Conservation (phyloP, 2,113 vertebrate species). For the Saguinus imperator region DNA sequence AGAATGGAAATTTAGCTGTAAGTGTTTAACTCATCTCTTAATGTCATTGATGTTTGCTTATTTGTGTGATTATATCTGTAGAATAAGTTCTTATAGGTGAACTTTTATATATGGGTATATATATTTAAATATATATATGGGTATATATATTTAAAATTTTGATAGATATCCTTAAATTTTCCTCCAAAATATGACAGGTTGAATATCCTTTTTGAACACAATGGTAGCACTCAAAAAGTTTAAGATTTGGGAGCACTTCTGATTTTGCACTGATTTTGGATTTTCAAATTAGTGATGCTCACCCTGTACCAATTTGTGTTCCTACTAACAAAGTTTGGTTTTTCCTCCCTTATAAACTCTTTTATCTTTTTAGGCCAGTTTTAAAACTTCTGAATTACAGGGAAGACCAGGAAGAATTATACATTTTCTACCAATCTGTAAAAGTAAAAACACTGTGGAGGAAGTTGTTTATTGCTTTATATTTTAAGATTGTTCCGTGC, state of each 20-base stretch:
- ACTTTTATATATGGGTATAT: background rate
- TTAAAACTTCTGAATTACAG: constrained; percentile 32
- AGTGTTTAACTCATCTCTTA: background rate
- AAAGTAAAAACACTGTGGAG: background rate
- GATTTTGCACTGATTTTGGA: background rate
- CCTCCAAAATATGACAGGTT: background rate
- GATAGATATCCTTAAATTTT: background rate
- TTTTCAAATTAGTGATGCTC: background rate
- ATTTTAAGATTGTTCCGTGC: background rate
- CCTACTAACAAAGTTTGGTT: background rate
- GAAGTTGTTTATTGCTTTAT: background rate
- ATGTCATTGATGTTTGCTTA: background rate
- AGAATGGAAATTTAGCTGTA: background rate
- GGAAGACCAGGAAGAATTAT: background rate
- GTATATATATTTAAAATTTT: background rate
- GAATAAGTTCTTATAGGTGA: background rate
- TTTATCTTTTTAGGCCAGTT: background rate
- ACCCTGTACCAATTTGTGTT: background rate
- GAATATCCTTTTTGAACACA: background rate
- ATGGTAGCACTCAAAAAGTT: background rate
- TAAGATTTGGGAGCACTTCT: background rate
- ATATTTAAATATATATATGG: constrained; percentile 19
- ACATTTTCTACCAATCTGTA: background rate
- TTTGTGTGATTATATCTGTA: constrained; percentile 3
- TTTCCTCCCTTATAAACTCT: background rate